Base-by-base conservation (phyloP, 1,140 invertebrate species). In the Drosophila takahashii region DNA sequence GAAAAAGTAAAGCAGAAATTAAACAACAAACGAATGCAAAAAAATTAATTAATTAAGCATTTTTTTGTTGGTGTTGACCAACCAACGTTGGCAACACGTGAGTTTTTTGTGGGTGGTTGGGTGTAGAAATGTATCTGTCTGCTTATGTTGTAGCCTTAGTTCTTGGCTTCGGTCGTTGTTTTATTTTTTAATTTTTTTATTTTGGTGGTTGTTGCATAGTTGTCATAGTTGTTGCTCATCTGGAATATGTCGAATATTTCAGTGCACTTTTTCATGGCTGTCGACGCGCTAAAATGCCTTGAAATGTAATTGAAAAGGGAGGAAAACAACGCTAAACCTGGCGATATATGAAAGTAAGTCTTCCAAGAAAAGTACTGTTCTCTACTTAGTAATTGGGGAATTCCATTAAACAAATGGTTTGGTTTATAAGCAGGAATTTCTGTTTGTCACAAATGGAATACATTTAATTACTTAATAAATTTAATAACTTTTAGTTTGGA, bases 11-110 rank as follows among this genome's bases (percentile, higher is more conserved):
- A 61, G 56, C 61, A 65, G n/a, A 67, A 64, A 65, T 50, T 44
- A 54, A 69, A 70, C 41, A 54, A 53, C 32, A 70, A 41, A 37
- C 13, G 32, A 69, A 37, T 54, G 66, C 61, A 70, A 52, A 69
- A 77, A 77, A 81, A 59, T 81, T 73, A 77, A 77, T 81, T 81
- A 79, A 81, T 81, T 81, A 81, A 73, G 79, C 78, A 81, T 54
- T 81, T 81, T 77, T 76, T 69, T 22, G 22, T 59, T 36, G 36
- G 16, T 60, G 45, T 75, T 51, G 44, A 27, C 9, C 41, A 77
- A 58, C 45, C 60, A 65, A 52, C 34, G 71, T 74, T 5, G 48
- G 34, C 47, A 54, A 69, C 78, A 81, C 60, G 72, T 80, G 60
- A 56, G 34, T 22, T 39, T 52, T 44, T 41, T 52, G 69, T 79